A percentile compares a stretch with the other conserved stretches of the same genome.
phyloP scores from a whole-genome alignment of 2,888 invertebrate species.

The Ischnura elegans region DNA sequence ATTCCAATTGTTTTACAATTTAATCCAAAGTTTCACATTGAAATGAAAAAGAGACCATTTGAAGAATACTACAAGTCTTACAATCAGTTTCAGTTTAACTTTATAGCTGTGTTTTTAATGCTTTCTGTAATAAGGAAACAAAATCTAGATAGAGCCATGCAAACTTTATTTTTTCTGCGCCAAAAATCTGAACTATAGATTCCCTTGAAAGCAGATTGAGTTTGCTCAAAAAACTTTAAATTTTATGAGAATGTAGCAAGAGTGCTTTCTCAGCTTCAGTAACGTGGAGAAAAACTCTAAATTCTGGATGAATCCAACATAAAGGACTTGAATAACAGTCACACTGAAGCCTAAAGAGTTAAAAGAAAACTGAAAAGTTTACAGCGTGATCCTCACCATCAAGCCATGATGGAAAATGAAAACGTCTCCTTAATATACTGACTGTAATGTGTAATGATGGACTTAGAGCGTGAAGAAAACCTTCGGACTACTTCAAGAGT shows the following conservation, averaged over 20 bases:
- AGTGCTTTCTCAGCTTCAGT: background rate
- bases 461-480: background rate
- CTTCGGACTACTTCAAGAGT: background rate
- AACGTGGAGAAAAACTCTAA: background rate
- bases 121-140: too few relatives aligned
- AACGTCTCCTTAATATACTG: background rate
- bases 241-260: background rate
- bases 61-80: too few relatives aligned
- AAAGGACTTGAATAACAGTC: background rate
- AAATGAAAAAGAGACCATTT: too few relatives aligned
- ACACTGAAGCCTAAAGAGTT: background rate
- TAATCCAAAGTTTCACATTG: too few relatives aligned
- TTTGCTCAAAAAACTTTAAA: too few relatives aligned
- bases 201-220: background rate
- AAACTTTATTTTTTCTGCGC: too few relatives aligned
- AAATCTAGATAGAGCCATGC: too few relatives aligned
- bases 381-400: background rate
- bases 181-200: too few relatives aligned
- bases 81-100: too few relatives aligned
- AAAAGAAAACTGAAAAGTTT: background rate
- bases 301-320: background rate
- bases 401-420: background rate
- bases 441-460: background rate
- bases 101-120: too few relatives aligned
- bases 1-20: too few relatives aligned